Conservation (phyloP, 1,140 invertebrate genomes). For the Grapholita molesta region DNA sequence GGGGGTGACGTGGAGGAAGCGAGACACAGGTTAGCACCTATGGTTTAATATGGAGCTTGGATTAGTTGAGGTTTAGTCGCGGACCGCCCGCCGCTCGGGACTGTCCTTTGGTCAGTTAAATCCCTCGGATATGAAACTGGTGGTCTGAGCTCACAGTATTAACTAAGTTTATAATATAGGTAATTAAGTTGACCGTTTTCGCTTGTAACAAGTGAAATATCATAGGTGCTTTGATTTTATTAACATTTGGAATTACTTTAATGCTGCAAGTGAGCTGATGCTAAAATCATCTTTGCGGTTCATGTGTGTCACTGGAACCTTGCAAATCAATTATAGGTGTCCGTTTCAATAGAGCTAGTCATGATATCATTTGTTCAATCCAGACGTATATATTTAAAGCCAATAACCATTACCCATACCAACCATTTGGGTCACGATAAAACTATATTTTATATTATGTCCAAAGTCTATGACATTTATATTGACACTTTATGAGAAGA, state of each 20-base stretch:
- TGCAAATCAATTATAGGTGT: conserved; percentile 13
- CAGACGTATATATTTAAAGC: background rate
- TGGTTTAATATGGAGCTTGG: conserved; percentile 65
- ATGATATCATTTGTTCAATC: background rate
- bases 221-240: background rate
- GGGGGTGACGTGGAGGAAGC: conserved; percentile 38
- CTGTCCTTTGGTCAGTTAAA: conserved; percentile 63
- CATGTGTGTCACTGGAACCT: conserved; percentile 1
- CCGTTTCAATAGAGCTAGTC: conserved; percentile 12
- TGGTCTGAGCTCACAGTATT: conserved; percentile 1
- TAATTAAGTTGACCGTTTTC: background rate
- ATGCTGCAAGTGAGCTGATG: background rate
- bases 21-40: conserved; percentile 63
- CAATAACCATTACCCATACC: background rate
- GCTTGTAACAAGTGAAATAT: background rate
- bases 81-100: conserved; percentile 36
- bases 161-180: conserved; percentile 16
- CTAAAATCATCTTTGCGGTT: background rate
- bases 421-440: background rate
- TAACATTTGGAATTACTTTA: background rate
- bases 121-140: conserved; percentile 47
- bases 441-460: background rate
- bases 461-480: background rate
- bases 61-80: conserved; percentile 67
- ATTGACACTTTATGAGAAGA: background rate